Percentiles rank a stretch among this genome's conserved stretches.
Conservation (phyloP, 1,140 invertebrate genomes). For the Heliconius hermathena region DNA sequence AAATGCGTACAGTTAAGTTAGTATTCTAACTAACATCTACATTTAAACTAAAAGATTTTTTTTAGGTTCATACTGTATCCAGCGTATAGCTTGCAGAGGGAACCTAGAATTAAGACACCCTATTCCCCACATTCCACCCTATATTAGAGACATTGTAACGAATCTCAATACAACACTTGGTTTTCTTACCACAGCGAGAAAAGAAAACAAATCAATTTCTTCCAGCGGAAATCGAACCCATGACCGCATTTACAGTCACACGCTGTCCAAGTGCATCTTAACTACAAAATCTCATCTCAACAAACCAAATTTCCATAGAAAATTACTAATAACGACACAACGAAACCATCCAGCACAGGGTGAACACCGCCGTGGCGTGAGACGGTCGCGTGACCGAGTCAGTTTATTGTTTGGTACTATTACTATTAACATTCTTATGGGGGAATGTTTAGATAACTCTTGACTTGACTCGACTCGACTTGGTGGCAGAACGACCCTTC, state of each 20-base stretch:
- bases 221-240: not conserved
- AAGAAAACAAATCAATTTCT: too few species aligned
- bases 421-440: constrained; percentile 71
- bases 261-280: too few species aligned
- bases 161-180: too few species aligned
- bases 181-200: too few species aligned
- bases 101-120: not conserved
- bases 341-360: constrained; percentile 5
- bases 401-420: constrained; percentile 64
- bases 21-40: too few species aligned
- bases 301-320: not conserved
- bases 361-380: constrained; percentile 49
- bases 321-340: not conserved
- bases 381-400: constrained; percentile 54
- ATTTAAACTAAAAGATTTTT: too few species aligned
- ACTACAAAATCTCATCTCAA: not conserved
- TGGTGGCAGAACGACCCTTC: constrained; percentile 47
- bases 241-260: not conserved
- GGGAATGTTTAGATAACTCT: constrained; percentile 74
- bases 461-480: constrained; percentile 34
- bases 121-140: not conserved
- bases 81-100: not conserved
- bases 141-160: not conserved
- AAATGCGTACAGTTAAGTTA: too few species aligned
- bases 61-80: too few species aligned